Percentiles rank a stretch among this genome's conserved stretches.
Conservation (phyloP, 2,888 invertebrate species). For the Trichacis sp. region DNA sequence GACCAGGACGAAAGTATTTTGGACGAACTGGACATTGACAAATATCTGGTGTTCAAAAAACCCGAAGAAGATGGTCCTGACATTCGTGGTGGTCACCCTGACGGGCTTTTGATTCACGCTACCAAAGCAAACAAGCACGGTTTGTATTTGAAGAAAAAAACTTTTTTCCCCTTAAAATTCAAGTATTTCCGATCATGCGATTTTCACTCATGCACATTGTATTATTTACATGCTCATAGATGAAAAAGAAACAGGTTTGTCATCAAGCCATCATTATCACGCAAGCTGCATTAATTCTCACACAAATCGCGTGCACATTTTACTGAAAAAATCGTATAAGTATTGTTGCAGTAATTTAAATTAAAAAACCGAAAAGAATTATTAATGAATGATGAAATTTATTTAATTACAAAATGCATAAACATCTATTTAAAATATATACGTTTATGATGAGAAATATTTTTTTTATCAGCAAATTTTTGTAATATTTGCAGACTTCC, state of each 20-base stretch:
- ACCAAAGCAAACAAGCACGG: constrained; percentile 92
- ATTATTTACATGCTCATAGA: constrained; percentile 59
- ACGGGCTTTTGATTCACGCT: constrained; percentile 95
- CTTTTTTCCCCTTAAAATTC: too few relatives aligned
- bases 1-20: constrained; percentile 69
- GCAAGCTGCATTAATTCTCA: too few relatives aligned
- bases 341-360: too few relatives aligned
- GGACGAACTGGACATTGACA: constrained; percentile 84
- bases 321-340: too few relatives aligned
- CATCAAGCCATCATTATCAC: too few relatives aligned
- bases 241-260: constrained; percentile 71
- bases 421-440: too few relatives aligned
- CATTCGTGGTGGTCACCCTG: constrained; percentile 91
- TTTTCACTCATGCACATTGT: constrained; percentile 2
- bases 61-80: constrained; percentile 89
- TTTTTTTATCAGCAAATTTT: not conserved
- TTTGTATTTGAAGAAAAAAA: too few relatives aligned
- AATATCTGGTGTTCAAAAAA: constrained; percentile 84
- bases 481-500: constrained; percentile 76
- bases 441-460: too few relatives aligned
- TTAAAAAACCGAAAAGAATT: too few relatives aligned
- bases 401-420: too few relatives aligned
- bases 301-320: too few relatives aligned
- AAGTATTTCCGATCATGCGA: not conserved
- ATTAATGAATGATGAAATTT: too few relatives aligned